Evolutionary conservation across 2,888 invertebrate species (phyloP), one percentile per base, ranked within the genome.

Genomic region (Melolontha melolontha): DNA sequence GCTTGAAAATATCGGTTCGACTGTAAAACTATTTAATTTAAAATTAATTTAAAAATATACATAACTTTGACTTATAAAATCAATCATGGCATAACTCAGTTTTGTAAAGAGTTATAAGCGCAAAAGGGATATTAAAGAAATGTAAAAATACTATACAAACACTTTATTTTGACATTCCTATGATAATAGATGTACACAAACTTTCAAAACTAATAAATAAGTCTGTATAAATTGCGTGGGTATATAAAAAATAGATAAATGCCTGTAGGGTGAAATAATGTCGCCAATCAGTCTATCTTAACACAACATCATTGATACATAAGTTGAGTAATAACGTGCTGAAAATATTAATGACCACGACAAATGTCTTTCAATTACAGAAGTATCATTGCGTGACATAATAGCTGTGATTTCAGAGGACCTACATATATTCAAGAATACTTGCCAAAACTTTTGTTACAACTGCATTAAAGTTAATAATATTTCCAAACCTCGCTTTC

Each of bases 261-360:
- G 59, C 40, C 29, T 59, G 29, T 59, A 40, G 44, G 47, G 44
- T 59, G 44, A 59, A 40, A 59, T 59, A 59, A 59, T 44, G 59
- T 44, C 59, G 59, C 59, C 59, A 59, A 59, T 59, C 59, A 59
- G 59, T 59, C 59, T 59, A 59, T 59, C 59, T 59, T 5, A 59
- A 12, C 10, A 44, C 29, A 27, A 14, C 29, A 29, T 14, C 44
- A 59, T 59, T 29, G 59, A 27, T 29, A 44, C 29, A 14, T 44
- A 10, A 8, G 27, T 59, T 59, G 44, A 59, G 44, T 59, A 59
- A 59, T 59, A 44, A 59, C 59, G 44, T 29, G 59, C 27, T 42
- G 29, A 14, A 44, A 59, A 59, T 59, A 59, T 44, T 29, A 59
- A 59, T 59, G 44, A 44, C 16, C 12, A 7, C 27, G 54, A 42